Evolutionary conservation across 1,140 invertebrate species (phyloP), one percentile per base, ranked within the genome.

Genomic region (Bicyclus anynana): DNA sequence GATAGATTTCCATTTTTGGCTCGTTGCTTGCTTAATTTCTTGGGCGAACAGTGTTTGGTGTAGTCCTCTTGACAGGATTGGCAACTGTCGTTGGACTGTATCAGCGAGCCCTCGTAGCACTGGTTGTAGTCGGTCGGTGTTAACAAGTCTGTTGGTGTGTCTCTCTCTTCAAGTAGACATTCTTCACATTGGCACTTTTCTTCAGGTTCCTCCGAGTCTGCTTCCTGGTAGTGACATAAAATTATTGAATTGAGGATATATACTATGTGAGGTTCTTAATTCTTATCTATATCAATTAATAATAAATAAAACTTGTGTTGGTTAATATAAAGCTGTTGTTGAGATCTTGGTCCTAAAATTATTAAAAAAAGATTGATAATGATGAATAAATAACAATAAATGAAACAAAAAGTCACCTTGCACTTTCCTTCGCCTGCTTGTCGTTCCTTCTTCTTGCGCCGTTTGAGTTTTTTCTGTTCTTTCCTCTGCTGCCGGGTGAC

Each of bases 401-500:
- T n/a, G n/a, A n/a, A 23, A 7, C 23, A 23, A 23, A 4, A 23
- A 4, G 4, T 37, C 29, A 63, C 84, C 66, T 87, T 87, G 72
- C 81, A 87, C 53, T 87, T 87, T 65, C 62, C 78, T 46, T 87
- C 84, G 16, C 85, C 74, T 9, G 82, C 74, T 52, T 79, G 81
- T 33, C 84, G 77, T 44, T 92, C 94, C 85, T 95, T 91, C 91
- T 93, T 97, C 91, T 95, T 96, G 84, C 95, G 95, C 80, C 94
- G 94, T 66, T 94, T 96, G 18, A 97, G 91, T 80, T 96, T 94
- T 78, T 97, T 96, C 69, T 95, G 93, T 89, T 97, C 95, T 69
- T 94, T 94, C 65, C 94, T 91, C 65, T 96, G 93, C 74, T 96
- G 93, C 72, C 96, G 95, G 0, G 92, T 92, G 59, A 94, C 90